These are phyloP conservation scores for Propsilocerus akamusi DNA, from an alignment of 1,140 invertebrate species.

Conservation along the genomic window DNA sequence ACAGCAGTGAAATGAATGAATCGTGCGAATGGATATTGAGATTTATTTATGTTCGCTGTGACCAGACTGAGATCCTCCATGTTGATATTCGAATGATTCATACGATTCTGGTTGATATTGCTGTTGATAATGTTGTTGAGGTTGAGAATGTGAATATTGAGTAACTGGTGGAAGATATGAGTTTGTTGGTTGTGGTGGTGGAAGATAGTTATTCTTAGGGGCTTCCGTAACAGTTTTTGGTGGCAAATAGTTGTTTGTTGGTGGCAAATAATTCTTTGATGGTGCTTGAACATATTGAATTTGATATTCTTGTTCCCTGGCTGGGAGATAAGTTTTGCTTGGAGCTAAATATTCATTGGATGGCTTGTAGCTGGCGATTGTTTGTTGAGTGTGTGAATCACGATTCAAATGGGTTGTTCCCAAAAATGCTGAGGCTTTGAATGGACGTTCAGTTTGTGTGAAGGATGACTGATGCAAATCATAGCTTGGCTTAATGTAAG, in stretches of 20 bases:
- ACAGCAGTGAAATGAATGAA: too few relatives aligned
- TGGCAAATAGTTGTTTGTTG: neutral
- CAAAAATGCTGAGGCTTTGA: neutral
- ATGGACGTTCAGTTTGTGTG: slow-evolving; percentile 1
- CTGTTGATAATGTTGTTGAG: neutral
- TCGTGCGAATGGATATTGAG: too few relatives aligned
- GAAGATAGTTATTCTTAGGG: neutral
- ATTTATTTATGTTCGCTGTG: too few relatives aligned
- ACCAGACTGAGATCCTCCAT: neutral
- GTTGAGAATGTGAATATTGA: neutral
- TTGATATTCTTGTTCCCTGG: neutral
- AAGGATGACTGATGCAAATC: neutral
- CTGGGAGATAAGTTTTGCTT: neutral
- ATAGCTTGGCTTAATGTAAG: neutral
- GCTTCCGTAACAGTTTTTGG: neutral
- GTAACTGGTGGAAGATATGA: neutral
- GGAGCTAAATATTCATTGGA: neutral
- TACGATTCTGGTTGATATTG: neutral
- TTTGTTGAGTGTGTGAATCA: neutral
- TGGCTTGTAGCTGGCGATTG: neutral
- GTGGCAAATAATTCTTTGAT: neutral
- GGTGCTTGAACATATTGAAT: neutral
- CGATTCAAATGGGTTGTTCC: neutral
- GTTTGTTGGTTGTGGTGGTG: neutral
- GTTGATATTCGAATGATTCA: neutral